Evolutionary conservation across 1,140 invertebrate species (phyloP), one percentile per base, ranked within the genome.

Genomic region (Drosophila pandora): DNA sequence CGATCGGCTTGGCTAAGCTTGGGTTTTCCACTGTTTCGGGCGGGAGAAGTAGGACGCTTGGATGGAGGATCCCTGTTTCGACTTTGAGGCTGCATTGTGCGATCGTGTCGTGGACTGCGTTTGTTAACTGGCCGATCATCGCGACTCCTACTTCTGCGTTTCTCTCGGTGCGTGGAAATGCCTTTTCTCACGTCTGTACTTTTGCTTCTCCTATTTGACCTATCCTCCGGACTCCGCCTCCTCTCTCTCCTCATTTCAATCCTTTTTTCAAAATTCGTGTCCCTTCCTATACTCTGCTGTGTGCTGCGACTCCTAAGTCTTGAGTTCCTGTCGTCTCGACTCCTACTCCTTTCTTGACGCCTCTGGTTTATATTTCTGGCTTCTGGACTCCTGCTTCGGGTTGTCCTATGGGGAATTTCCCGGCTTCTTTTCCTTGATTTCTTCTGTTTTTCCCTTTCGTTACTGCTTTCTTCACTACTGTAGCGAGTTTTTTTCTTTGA

Each of bases 1-100:
- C 95, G 95, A 90, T 98, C 97, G 71, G 49, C 93, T 93, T 48
- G 96, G 71, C 68, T 90, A 3, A 92, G 62, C 65, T 85, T 92
- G n/a, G 61, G 56, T 13, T 87, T 87, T 56, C 7, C n/a, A 45
- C 17, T 6, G 48, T 22, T 4, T 12, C 21, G 23, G 28, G n/a
- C 12, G 10, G 45, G 9, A 13, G 60, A 17, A 39, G 60, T 13
- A 25, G 41, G 47, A 7, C 60, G 45, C 9, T 45, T 21, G 12
- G 67, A 0, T 3, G 28, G n/a, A 7, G 63, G 32, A 55, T 50
- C 32, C 34, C 8, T 32, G 23, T 64, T 55, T 25, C 43, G 43
- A 2, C 43, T 41, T 3, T 43, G 34, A 2, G 45, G 25, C 48
- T 54, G 41, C 17, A 6, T 17, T 43, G 4, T n/a, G 13, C 6